phyloP scores from a whole-genome alignment of 2,888 invertebrate species.

The Watsonalla cultraria region DNA sequence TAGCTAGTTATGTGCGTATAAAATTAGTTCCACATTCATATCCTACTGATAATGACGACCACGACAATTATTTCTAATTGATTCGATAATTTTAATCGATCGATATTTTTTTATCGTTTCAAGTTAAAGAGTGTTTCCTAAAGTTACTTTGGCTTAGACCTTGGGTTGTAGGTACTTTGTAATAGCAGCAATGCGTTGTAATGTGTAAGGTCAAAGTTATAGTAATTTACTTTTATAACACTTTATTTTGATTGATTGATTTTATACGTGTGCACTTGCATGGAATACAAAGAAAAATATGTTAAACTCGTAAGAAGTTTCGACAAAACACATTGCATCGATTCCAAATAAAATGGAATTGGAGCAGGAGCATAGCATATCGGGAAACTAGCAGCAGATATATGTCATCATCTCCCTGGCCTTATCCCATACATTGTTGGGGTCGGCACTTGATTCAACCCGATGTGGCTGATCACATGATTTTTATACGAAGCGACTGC shows the following conservation, averaged over 20 bases:
- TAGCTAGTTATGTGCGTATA: slow-evolving; percentile 33
- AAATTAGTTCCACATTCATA: slow-evolving; percentile 46
- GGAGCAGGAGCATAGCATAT: no score
- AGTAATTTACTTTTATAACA: slow-evolving; percentile 17
- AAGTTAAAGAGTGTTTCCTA: slow-evolving; percentile 41
- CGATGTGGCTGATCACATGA: no score
- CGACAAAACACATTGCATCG: no score
- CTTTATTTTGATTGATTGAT: slow-evolving; percentile 11
- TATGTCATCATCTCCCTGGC: no score
- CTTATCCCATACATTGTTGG: no score
- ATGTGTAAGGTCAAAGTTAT: slow-evolving; percentile 13
- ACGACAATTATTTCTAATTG: slow-evolving; percentile 29
- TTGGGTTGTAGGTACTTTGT: slow-evolving; percentile 24
- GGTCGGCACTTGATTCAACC: no score
- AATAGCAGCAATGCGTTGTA: slow-evolving; percentile 25
- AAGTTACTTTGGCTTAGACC: slow-evolving; percentile 38
- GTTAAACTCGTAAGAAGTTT: no score
- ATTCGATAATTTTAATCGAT: slow-evolving; percentile 25
- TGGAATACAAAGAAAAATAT: neutral
- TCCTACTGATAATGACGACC: slow-evolving; percentile 24
- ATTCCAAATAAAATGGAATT: no score
- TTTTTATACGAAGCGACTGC: no score
- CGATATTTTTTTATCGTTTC: slow-evolving; percentile 21
- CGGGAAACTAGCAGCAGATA: no score
- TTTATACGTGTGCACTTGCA: neutral